Percentiles rank a stretch among this genome's conserved stretches.
Conservation (phyloP, 2,113 vertebrate species). For the Phaetusa simplex region DNA sequence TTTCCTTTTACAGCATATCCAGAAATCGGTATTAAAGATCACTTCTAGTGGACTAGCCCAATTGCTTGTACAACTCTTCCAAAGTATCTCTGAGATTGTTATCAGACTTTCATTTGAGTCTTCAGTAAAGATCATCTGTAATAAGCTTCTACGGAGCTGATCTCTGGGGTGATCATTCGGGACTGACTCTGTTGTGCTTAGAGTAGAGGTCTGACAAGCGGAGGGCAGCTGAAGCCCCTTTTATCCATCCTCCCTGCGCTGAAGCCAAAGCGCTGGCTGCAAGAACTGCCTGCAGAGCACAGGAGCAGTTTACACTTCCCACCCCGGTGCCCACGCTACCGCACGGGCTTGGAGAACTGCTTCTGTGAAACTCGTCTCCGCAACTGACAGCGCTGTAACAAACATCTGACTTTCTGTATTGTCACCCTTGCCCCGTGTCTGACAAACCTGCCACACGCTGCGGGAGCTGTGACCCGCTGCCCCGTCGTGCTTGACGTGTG, state of each 20-base stretch:
- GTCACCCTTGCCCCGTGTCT: background rate
- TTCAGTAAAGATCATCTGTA: background rate
- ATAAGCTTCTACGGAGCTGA: background rate
- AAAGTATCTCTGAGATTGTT: background rate
- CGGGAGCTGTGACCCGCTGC: background rate
- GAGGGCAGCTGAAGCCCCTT: background rate
- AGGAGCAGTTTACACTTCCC: background rate
- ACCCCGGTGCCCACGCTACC: background rate
- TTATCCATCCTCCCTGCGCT: accelerated
- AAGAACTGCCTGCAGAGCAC: background rate
- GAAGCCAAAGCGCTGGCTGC: background rate
- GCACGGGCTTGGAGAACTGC: background rate
- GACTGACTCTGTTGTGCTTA: background rate
- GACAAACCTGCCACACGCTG: background rate
- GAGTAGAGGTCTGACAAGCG: background rate
- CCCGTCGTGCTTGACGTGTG: background rate
- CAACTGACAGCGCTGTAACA: background rate
- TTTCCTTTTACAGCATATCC: background rate
- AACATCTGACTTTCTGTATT: background rate
- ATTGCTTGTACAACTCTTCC: background rate
- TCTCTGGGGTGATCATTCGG: background rate
- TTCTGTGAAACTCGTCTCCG: background rate
- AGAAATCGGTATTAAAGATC: conserved; percentile 44
- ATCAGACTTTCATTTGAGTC: background rate
- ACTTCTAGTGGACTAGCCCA: background rate